A percentile compares a stretch with the other conserved stretches of the same genome.
Conservation (phyloP, 2,797 vertebrate genomes). For the Huso huso region DNA sequence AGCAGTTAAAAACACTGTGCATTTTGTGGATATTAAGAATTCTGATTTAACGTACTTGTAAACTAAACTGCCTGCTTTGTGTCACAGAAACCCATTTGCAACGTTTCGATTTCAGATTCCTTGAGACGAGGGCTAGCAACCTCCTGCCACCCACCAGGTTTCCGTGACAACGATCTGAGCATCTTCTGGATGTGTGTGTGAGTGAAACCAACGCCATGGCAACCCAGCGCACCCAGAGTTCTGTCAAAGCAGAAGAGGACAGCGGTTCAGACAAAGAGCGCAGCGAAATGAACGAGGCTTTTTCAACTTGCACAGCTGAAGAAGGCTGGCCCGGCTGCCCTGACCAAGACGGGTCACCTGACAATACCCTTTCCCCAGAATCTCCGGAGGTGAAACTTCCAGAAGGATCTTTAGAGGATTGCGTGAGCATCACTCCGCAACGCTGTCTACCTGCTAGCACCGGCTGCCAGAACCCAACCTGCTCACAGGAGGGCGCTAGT, state of each 20-base stretch:
- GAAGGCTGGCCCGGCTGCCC: conserved; percentile 2
- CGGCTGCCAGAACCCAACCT: too few species aligned
- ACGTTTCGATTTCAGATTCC: conserved; percentile 9
- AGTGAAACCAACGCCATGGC: conserved; percentile 26
- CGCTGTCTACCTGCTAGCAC: too few species aligned
- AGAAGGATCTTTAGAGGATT: conserved; percentile 11
- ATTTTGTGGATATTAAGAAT: neutral
- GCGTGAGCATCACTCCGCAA: too few species aligned
- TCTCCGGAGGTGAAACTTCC: conserved; percentile 2
- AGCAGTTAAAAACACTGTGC: neutral
- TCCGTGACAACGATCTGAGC: conserved; percentile 2
- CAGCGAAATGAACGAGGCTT: neutral
- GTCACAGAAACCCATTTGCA: too few species aligned
- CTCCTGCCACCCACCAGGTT: neutral
- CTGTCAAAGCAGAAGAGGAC: conserved; percentile 27
- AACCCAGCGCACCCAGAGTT: conserved; percentile 30
- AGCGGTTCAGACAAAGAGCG: neutral
- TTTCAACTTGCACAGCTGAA: neutral
- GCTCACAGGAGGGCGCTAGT: too few species aligned
- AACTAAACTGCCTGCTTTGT: too few species aligned
- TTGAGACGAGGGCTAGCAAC: neutral
- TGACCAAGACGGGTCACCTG: neutral
- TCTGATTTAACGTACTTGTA: neutral
- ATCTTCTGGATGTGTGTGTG: conserved; percentile 6
- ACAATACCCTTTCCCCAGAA: neutral